Evolutionary conservation across 92 coral and sea anemone genomes (phyloP), one percentile per base, ranked within the genome.

Genomic region (Galaxea fascicularis): DNA sequence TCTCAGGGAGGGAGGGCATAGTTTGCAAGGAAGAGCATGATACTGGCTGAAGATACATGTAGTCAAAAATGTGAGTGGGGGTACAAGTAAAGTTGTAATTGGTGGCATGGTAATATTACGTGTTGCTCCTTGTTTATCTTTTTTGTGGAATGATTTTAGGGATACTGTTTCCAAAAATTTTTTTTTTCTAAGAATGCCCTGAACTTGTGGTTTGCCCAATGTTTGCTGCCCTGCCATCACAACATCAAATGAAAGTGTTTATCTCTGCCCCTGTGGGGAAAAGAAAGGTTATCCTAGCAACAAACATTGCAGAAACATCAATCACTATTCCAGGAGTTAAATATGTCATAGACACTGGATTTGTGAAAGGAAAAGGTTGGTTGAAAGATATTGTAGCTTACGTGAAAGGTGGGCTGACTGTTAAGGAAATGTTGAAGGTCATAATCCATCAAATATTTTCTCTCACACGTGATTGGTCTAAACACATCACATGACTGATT

Each of bases 221-320:
- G 96, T 96, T 94, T 93, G 99, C 99, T 20, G 97, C 98, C 28
- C 91, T 96, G 31, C 99, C 99, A 31, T 90, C 95, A 1, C 87
- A 89, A 45, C 96, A 90, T 69, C 99, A 96, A 75, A 96, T 96
- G 98, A 88, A 93, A 53, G 98, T 95, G 13, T 94, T 96, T 65
- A 88, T 84, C 30, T 98, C 96, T 5, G 92, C 94, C 16, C 82
- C 90, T 13, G 82, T 84, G 15, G 92, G 95, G 45, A 89, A 89
- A 30, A 73, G 99, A 27, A 96, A 96, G 76, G 94, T 96, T 18
- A 86, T 96, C 71, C 87, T 96, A 59, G 93, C 99, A 25, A 96
- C 99, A 22, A 96, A 96, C 92, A 94, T 96, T 87, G 99, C 99
- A 14, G 99, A 96, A 83, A 96, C 99, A 26, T 96, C 99, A 25